Conservation (phyloP, 2,113 vertebrate species). For the Thamnophis sirtalis region DNA sequence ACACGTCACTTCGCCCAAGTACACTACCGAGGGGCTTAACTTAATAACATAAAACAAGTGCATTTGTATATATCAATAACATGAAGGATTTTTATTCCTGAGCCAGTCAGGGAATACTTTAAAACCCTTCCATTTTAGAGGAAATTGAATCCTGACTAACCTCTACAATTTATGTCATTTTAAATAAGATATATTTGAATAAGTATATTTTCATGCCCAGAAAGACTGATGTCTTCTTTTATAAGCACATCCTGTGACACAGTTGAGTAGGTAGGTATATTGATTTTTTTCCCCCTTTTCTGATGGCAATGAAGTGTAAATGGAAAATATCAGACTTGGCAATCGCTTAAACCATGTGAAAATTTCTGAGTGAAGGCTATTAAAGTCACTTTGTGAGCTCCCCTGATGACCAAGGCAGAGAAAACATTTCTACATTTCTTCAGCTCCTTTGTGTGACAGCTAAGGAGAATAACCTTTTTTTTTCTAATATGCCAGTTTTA, state of each 20-base stretch:
- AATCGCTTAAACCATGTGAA: constrained; percentile 84
- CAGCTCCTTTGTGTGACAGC: constrained; percentile 81
- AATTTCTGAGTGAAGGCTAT: constrained; percentile 82
- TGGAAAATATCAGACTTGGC: constrained; percentile 84
- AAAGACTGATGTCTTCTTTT: constrained; percentile 84
- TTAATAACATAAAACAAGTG: constrained; percentile 71
- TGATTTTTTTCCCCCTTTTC: constrained; percentile 84
- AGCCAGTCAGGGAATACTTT: constrained; percentile 76
- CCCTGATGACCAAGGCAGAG: constrained; percentile 76
- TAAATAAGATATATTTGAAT: constrained; percentile 84
- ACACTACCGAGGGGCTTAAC: constrained; percentile 57
- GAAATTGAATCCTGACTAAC: constrained; percentile 82
- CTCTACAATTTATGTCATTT: constrained; percentile 82
- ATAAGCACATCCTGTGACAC: constrained; percentile 82
- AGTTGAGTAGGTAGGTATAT: constrained; percentile 84
- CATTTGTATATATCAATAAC: constrained; percentile 77
- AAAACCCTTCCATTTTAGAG: constrained; percentile 78
- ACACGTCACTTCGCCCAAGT: constrained; percentile 63
- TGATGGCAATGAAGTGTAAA: constrained; percentile 85
- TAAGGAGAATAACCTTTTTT: constrained; percentile 82
- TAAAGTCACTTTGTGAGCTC: constrained; percentile 82
- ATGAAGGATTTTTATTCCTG: constrained; percentile 74
- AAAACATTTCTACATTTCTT: constrained; percentile 84
- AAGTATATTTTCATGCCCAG: constrained; percentile 83
- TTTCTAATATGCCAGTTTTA: constrained; percentile 80